A percentile compares a stretch with the other conserved stretches of the same genome.
These are phyloP conservation scores for Drosophila punjabiensis DNA, from an alignment of 1,140 invertebrate species.

Conservation along the genomic window DNA sequence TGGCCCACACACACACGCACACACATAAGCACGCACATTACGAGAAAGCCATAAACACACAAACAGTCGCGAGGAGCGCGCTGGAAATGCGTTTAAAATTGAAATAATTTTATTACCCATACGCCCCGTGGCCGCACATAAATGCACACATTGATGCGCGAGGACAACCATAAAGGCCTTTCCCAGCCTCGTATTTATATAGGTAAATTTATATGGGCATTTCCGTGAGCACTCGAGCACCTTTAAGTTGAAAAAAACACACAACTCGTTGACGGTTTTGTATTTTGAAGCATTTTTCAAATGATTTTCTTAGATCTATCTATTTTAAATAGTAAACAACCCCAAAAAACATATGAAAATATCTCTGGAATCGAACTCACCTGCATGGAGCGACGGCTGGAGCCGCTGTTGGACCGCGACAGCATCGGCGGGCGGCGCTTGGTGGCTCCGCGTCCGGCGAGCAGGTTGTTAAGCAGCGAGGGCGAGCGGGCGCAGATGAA, in stretches of 20 bases:
- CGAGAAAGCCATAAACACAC: slow-evolving; percentile 55
- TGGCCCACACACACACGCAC: slow-evolving; percentile 33
- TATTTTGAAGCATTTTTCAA: neutral
- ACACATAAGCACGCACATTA: slow-evolving; percentile 13
- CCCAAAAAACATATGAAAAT: neutral
- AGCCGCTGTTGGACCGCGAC: slow-evolving; percentile 95
- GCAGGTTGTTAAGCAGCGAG: slow-evolving; percentile 95
- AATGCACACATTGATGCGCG: slow-evolving; percentile 41
- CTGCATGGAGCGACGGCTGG: slow-evolving; percentile 92
- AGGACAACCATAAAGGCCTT: slow-evolving; percentile 21
- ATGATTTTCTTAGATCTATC: neutral
- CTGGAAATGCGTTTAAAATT: slow-evolving; percentile 76
- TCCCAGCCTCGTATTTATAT: slow-evolving; percentile 12
- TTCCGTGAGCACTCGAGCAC: neutral
- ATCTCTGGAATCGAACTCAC: slow-evolving; percentile 77
- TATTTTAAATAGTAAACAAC: neutral
- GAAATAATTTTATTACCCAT: slow-evolving; percentile 79
- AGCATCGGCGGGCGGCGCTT: slow-evolving; percentile 94
- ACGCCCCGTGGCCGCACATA: slow-evolving; percentile 54
- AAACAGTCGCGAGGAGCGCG: slow-evolving; percentile 32
- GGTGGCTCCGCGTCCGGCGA: slow-evolving; percentile 95
- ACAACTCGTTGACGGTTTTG: neutral
- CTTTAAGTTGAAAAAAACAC: slow-evolving; percentile 4
- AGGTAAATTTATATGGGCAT: slow-evolving; percentile 1
- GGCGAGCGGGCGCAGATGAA: slow-evolving; percentile 98